Evolutionary conservation across 35 echinoderm and acorn worm species (phyloP).

Genomic region (Apostichopus japonicus): DNA sequence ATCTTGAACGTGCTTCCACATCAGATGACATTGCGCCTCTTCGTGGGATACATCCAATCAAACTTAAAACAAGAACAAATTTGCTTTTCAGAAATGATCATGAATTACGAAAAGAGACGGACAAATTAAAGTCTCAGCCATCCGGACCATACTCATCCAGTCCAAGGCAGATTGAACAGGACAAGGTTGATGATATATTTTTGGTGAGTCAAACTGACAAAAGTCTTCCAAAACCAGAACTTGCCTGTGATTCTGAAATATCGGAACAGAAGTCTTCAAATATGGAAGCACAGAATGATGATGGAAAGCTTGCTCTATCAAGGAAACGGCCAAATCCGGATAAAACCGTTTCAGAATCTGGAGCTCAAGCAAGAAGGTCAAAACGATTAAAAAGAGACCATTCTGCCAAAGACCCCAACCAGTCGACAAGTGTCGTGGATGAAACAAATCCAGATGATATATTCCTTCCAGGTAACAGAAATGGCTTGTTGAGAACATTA

Average conservation of each 20-base stretch:
- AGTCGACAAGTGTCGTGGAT: not conserved
- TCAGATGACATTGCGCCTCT: not conserved
- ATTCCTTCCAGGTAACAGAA: not conserved
- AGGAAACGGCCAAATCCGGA: not conserved
- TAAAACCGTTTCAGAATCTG: not conserved
- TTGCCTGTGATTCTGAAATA: not conserved
- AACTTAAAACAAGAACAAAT: not conserved
- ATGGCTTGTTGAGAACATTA: not conserved
- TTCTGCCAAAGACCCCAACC: not conserved
- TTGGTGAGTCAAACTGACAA: not conserved
- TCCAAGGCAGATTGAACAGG: not conserved
- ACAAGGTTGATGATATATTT: not conserved
- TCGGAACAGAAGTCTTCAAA: not conserved
- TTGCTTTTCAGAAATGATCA: not conserved
- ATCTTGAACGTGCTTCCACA: not conserved
- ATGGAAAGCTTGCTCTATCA: not conserved
- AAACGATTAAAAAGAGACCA: constrained; percentile 4
- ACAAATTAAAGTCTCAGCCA: not conserved
- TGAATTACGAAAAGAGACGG: not conserved
- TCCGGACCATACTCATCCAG: not conserved
- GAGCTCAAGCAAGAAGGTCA: not conserved
- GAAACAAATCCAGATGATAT: not conserved
- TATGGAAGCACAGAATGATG: not conserved
- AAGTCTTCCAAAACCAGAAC: not conserved
- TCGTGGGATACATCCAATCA: not conserved